Evolutionary conservation across 2,797 vertebrate species (phyloP), one percentile per base, ranked within the genome.

Genomic region (Gymnocypris eckloni): DNA sequence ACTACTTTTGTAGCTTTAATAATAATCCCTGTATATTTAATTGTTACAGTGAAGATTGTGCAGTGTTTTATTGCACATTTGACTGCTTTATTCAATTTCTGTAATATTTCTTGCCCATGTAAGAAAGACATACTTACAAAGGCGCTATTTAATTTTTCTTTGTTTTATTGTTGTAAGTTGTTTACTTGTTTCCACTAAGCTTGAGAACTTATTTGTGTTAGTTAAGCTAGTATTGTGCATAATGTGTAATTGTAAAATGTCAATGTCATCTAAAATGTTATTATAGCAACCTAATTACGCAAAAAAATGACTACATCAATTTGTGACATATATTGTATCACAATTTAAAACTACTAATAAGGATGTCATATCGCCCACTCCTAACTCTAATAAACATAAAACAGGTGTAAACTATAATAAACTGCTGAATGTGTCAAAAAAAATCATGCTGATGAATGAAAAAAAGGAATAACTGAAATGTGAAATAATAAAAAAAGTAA

Each of bases 381-480:
- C 20, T 41, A 41, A 72, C n/a, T 45, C 70, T 48, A 41, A 22
- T 82, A 4, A 50, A 88, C 83, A 82, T 86, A 79, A 86, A 88
- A 72, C 48, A 8, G 25, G 33, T 59, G 59, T 82, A 80, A 85
- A 50, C 84, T 73, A 66, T 48, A 88, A 86, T 37, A 77, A 88
- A 83, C 28, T 66, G n/a, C 22, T 66, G 48, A 66, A 87, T 79
- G 70, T 75, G 56, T 76, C 20, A 61, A 81, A 87, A 70, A 25
- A 64, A 28, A 28, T 79, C 72, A 87, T 88, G 77, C 84, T 81
- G 59, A 71, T 43, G 25, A 61, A 37, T 20, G 33, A 80, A 22
- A 56, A 4, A 10, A 56, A 54, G 2, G 11, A 77, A 84, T 37
- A 0, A 79, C 79, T 77, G 76, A 80, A 87, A 88, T 28, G 22